Evolutionary conservation across 2,797 vertebrate genomes (phyloP), one percentile per base, ranked within the genome.

Genomic region (Pempheris klunzingeri): DNA sequence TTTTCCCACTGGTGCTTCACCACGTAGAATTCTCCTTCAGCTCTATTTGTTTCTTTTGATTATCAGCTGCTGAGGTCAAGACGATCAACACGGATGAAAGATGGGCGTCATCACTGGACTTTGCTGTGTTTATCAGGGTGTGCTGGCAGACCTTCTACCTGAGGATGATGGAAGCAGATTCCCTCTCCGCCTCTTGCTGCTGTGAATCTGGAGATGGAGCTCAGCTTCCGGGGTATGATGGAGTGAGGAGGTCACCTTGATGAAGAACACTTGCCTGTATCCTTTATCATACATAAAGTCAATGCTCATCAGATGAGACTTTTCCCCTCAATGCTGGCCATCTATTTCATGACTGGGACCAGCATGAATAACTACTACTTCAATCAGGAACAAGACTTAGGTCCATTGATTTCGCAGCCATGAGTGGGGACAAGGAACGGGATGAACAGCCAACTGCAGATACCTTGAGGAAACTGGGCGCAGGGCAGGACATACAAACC

Each of bases 401-500:
- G 93, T 94, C 81, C 84, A 70, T 76, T 65, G 41, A 75, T 77
- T 81, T 88, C 36, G 69, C 3, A 1, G 47, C 74, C 41, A 30
- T 13, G 7, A 65, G 18, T 52, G 44, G 63, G 9, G 41, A 41
- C 6, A 44, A 66, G 58, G 68, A 68, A 77, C 28, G 22, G 72
- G 73, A 82, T 24, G 60, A 71, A 77, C 26, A 43, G 59, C 80
- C 44, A 49, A 41, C 83, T 72, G 82, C 43, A 69, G 86, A 89
- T 55, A 84, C 80, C 74, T 59, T 54, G 30, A 76, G 59, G 52
- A 73, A 78, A 65, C 32, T 1, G 69, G 77, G 85, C 1, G 57
- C 32, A 60, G 77, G 82, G 71, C 70, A 75, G 88, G 89, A 89
- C 50, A 95, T 95, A 96, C 95, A 95, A 96, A 95, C 95, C 95